Conservation (phyloP, 2,113 vertebrate genomes). For the Stigmatopora argus region DNA sequence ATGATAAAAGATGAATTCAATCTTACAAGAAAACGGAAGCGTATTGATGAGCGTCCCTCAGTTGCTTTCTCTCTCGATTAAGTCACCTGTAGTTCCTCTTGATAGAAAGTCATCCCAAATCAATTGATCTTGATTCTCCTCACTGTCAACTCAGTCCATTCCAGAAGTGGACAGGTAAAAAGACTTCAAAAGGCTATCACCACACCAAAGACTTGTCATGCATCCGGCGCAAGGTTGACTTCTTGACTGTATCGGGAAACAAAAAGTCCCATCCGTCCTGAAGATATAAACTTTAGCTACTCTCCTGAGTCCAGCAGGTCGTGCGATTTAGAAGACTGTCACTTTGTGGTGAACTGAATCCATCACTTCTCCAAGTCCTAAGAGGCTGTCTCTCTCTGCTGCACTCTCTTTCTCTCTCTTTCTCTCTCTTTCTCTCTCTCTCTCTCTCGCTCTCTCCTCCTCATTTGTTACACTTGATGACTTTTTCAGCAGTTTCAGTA, state of each 20-base stretch:
- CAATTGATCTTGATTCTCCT: conserved; percentile 27
- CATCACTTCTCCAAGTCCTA: conserved; percentile 62
- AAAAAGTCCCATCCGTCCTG: conserved; percentile 24
- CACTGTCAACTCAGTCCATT: conserved; percentile 54
- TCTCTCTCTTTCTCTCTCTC: conserved; percentile 15
- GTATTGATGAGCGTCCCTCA: conserved; percentile 61
- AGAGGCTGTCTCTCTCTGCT: conserved; percentile 71
- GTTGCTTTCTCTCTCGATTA: conserved; percentile 52
- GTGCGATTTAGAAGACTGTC: conserved; percentile 54
- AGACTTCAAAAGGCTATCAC: conserved; percentile 31
- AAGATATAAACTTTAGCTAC: conserved; percentile 13
- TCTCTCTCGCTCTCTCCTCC: conserved; percentile 54
- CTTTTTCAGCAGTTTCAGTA: conserved; percentile 54
- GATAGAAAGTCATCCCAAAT: conserved; percentile 64
- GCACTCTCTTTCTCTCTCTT: conserved; percentile 30
- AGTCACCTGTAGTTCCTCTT: conserved; percentile 38
- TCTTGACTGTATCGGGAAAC: conserved; percentile 11
- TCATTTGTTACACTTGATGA: conserved; percentile 70
- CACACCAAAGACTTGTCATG: conserved; percentile 31
- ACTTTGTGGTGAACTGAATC: conserved; percentile 57
- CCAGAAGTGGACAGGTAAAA: conserved; percentile 27
- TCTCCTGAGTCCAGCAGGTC: conserved; percentile 44
- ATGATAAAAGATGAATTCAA: not conserved
- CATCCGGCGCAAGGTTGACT: conserved; percentile 24
- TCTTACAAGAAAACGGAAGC: conserved; percentile 52